Conservation (phyloP, 2,113 vertebrate species). For the Poeciliopsis occidentalis region DNA sequence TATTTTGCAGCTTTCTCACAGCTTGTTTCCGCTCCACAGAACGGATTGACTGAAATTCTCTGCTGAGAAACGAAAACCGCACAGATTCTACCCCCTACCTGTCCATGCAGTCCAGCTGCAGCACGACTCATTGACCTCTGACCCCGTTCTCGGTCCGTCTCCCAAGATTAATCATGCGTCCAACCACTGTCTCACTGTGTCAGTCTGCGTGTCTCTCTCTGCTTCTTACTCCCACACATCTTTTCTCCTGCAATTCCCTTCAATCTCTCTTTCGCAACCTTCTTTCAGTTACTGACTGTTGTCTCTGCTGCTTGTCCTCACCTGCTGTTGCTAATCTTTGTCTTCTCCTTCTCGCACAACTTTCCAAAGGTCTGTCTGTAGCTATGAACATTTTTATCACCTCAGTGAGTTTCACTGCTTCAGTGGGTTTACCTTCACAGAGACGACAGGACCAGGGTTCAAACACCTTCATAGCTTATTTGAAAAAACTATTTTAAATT, state of each 20-base stretch:
- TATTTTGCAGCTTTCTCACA: constrained; percentile 16
- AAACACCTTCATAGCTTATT: neutral
- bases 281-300: constrained; percentile 15
- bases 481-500: too few species aligned
- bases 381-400: neutral
- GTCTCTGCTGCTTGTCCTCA: constrained; percentile 41
- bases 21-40: constrained; percentile 28
- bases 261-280: constrained; percentile 47
- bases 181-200: constrained; percentile 49
- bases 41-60: constrained; percentile 11
- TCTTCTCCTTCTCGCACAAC: constrained; percentile 27
- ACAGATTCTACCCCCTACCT: constrained; percentile 13
- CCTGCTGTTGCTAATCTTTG: constrained; percentile 36
- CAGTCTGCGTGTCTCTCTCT: constrained; percentile 23
- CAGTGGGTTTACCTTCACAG: constrained; percentile 14
- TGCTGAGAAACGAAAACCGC: constrained; percentile 13
- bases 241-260: constrained; percentile 23
- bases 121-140: constrained; percentile 56
- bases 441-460: constrained; percentile 4
- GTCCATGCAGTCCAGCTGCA: constrained; percentile 61
- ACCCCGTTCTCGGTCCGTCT: constrained; percentile 52
- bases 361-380: constrained; percentile 13
- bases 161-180: constrained; percentile 65
- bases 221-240: constrained; percentile 29
- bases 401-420: constrained; percentile 1